Conservation (phyloP, 2,888 invertebrate species). For the Agriopis marginaria region DNA sequence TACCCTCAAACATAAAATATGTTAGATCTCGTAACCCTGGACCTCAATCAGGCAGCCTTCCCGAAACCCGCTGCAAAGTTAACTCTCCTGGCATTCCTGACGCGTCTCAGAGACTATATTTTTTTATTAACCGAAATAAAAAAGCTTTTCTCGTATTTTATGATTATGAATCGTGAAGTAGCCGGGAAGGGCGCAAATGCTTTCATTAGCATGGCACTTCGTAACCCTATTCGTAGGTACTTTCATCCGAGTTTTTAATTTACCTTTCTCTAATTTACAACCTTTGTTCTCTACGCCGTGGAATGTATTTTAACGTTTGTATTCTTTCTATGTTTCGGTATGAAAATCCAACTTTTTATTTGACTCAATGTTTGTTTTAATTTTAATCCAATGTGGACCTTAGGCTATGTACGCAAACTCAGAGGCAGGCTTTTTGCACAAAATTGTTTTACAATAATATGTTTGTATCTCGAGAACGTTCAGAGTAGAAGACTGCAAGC, state of each 20-base stretch:
- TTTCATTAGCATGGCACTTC: slow-evolving; percentile 49
- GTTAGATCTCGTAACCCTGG: slow-evolving; percentile 11
- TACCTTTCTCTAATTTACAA: slow-evolving; percentile 50
- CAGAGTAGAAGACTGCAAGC: too few species aligned
- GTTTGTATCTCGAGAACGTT: too few species aligned
- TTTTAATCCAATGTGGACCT: not conserved
- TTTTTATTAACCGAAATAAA: slow-evolving; percentile 43
- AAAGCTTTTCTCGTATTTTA: slow-evolving; percentile 47
- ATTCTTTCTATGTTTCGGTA: slow-evolving; percentile 38
- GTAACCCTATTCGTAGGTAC: slow-evolving; percentile 48
- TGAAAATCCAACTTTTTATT: slow-evolving; percentile 33
- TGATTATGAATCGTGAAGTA: slow-evolving; percentile 45
- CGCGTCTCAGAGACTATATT: slow-evolving; percentile 42
- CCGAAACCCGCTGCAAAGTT: slow-evolving; percentile 8
- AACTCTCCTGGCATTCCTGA: slow-evolving; percentile 37
- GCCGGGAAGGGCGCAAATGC: slow-evolving; percentile 45
- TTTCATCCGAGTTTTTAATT: slow-evolving; percentile 48
- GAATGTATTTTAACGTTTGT: slow-evolving; percentile 44
- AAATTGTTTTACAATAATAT: too few species aligned
- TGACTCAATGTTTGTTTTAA: not conserved
- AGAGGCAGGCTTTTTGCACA: not conserved
- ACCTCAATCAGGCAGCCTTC: slow-evolving; percentile 13
- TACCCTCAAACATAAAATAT: slow-evolving; percentile 5
- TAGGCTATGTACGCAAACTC: not conserved
- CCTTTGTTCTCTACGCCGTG: slow-evolving; percentile 42